A percentile compares a stretch with the other conserved stretches of the same genome.
phyloP scores from a whole-genome alignment of 2,888 invertebrate species.

The Himalopsyche japonica region DNA sequence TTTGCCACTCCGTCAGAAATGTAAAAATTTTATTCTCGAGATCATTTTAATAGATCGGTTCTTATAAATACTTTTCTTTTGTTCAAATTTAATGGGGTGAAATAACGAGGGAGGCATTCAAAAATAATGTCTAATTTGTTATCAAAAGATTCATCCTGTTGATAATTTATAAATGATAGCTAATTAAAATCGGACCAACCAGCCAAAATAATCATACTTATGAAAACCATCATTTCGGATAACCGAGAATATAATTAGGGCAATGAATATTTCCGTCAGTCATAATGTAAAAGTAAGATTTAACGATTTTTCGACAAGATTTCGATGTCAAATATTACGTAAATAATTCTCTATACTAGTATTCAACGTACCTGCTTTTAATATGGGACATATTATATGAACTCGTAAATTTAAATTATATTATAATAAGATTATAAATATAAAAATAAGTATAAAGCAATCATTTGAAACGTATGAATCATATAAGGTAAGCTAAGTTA shows the following conservation, averaged over 20 bases:
- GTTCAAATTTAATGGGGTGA: background rate
- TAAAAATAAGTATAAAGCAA: too few species aligned
- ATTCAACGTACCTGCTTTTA: too few species aligned
- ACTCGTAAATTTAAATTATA: too few species aligned
- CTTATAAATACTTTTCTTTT: background rate
- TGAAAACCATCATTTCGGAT: background rate
- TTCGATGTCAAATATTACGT: too few species aligned
- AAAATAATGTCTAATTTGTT: background rate
- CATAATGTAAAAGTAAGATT: too few species aligned
- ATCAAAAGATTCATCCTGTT: background rate
- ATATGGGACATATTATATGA: too few species aligned
- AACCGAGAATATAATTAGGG: background rate
- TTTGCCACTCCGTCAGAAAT: background rate
- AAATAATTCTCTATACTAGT: too few species aligned
- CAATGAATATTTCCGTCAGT: background rate
- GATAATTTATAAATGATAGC: background rate
- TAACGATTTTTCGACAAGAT: too few species aligned
- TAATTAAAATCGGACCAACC: background rate
- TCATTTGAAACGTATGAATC: too few species aligned
- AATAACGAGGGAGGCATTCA: background rate
- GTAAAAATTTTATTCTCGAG: background rate
- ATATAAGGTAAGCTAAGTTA: too few species aligned
- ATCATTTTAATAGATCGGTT: background rate
- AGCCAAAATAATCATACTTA: background rate
- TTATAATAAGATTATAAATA: too few species aligned